Percentiles rank a stretch among this genome's conserved stretches.
Conservation (phyloP, 2,888 invertebrate genomes). For the Andrena trimmerana region DNA sequence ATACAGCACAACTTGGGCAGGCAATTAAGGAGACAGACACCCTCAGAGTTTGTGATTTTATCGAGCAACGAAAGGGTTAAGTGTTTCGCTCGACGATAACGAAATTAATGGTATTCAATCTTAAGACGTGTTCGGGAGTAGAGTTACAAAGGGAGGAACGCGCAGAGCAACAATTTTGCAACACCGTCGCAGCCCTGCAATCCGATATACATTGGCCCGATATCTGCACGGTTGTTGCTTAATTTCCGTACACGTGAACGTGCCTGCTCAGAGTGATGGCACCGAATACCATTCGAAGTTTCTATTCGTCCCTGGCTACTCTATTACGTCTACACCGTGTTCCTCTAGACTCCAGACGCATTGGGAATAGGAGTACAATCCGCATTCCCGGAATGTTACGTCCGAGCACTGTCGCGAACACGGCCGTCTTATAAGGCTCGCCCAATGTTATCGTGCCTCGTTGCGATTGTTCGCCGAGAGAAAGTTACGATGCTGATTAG, state of each 20-base stretch:
- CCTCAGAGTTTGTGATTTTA: too few species aligned
- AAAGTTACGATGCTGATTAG: constrained; percentile 20
- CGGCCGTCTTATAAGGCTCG: constrained; percentile 32
- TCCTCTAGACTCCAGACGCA: constrained; percentile 52
- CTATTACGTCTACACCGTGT: constrained; percentile 60
- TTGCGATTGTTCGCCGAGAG: constrained; percentile 17
- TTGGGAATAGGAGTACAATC: constrained; percentile 61
- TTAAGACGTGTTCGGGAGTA: background rate
- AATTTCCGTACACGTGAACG: constrained; percentile 59
- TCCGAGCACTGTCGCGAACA: constrained; percentile 22
- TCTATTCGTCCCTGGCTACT: constrained; percentile 60
- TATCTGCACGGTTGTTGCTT: constrained; percentile 51
- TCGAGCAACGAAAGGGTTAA: too few species aligned
- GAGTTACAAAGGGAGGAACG: background rate
- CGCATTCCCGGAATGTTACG: constrained; percentile 59
- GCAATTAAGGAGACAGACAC: too few species aligned
- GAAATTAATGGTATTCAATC: background rate
- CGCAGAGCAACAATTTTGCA: constrained; percentile 26
- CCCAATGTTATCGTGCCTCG: constrained; percentile 54
- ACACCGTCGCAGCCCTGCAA: constrained; percentile 24
- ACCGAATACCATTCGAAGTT: constrained; percentile 64
- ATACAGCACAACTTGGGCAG: too few species aligned
- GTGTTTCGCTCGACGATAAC: background rate
- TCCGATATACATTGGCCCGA: constrained; percentile 45
- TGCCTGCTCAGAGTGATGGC: constrained; percentile 45